Base-by-base conservation (phyloP, 2,113 vertebrate species). In the Dendrocopos noguchii region DNA sequence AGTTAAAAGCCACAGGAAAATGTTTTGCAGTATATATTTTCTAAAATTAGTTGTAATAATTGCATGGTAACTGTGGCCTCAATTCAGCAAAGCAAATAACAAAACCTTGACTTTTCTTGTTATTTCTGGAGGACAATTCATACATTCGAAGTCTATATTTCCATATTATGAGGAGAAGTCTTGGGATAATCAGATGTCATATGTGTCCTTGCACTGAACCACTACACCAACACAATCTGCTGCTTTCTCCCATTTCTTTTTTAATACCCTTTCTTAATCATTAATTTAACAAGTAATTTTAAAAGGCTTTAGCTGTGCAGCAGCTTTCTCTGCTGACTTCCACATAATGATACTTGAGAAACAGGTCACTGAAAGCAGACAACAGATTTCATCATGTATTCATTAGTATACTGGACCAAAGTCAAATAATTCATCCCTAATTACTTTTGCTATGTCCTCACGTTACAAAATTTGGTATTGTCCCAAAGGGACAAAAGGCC, bases 131-230 rank as follows among this genome's bases (percentile, higher is more conserved):
- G 61, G 57, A 89, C 34, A 87, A 44, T 81, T 94, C 53, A 81
- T 74, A 84, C 36, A 84, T 88, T 88, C 87, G 42, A 93, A 92
- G 36, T 87, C 86, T 4, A 3, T 75, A 64, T 93, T 88, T 94
- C 61, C 66, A 78, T 65, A 34, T 72, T 87, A 76, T 68, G 57
- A 75, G 75, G 63, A 86, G 66, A 87, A 78, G 29, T 20, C 12
- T 84, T 86, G 46, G 19, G 46, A 79, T 81, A 94, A 87, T 84
- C 63, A 73, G 63, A 79, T 79, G 17, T 61, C 25, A 29, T 57
- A 72, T 75, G 92, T 53, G 29, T 61, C 22, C 59, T 89, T 80
- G 53, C 57, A 71, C 42, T 83, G 46, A 86, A 75, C 29, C 9
- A 24, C 44, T 79, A 73, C 52, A 93, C 29, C 55, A 88, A 70